phyloP scores from a whole-genome alignment of 2,113 vertebrate genomes.

The Oncorhynchus tshawytscha region DNA sequence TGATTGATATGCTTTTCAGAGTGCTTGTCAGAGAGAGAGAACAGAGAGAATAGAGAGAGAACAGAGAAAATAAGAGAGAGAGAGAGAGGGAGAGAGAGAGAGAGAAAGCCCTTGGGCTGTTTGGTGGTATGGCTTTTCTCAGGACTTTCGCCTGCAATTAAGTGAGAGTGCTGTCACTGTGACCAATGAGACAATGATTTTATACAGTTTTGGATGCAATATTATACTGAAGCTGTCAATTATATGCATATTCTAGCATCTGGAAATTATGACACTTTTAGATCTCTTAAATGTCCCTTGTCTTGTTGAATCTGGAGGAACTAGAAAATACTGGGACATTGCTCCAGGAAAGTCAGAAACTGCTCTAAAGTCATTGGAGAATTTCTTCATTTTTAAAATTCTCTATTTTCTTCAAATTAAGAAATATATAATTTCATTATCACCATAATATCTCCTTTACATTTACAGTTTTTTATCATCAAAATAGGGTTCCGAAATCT shows the following conservation, averaged over 20 bases:
- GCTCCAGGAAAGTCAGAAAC: conserved; percentile 11
- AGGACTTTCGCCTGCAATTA: no score
- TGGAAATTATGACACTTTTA: conserved; percentile 47
- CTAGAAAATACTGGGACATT: conserved; percentile 20
- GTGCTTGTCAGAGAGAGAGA: no score
- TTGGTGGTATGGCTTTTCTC: no score
- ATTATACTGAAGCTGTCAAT: conserved; percentile 59
- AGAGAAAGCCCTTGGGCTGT: no score
- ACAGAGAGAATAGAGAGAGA: no score
- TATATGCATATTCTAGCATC: no score
- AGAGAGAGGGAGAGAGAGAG: no score
- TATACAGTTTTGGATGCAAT: conserved; percentile 41
- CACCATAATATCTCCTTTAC: neutral
- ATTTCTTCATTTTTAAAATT: neutral
- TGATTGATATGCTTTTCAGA: no score
- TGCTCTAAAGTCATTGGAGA: conserved; percentile 25
- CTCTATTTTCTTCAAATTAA: no score
- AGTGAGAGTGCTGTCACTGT: no score
- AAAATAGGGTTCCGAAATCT: neutral
- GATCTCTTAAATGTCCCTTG: conserved; percentile 24
- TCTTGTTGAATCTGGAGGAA: conserved; percentile 40
- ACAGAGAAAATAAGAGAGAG: no score
- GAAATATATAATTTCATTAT: conserved; percentile 19
- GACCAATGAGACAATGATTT: conserved; percentile 62
- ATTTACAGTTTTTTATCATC: neutral